Evolutionary conservation across 2,113 vertebrate species (phyloP), one percentile per base, ranked within the genome.

Genomic region (Pedionomus torquatus): DNA sequence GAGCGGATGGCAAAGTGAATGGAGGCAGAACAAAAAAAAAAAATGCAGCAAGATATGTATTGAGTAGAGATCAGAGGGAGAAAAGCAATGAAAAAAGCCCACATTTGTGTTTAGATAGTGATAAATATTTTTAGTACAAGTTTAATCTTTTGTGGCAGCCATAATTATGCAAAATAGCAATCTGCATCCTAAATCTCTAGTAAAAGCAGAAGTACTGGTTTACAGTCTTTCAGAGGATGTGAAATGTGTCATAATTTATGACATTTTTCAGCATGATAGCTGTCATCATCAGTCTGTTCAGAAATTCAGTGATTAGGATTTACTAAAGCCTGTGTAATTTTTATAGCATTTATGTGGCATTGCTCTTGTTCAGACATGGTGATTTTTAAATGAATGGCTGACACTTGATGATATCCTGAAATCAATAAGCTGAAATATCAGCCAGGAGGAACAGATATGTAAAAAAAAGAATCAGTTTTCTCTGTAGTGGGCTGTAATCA

Each of bases 201-300:
- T 68, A 91, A 87, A 94, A 95, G 81, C 69, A 94, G 81, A 75
- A 92, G 64, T 65, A 74, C 25, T 77, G 60, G 75, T 88, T 94
- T 93, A 66, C 55, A 92, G 43, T 39, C 75, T 81, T 78, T 43
- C 74, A 82, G 52, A 41, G 52, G 93, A 79, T 31, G 78, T 26
- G 71, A 35, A 82, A 33, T 0, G 5, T 79, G 76, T 93, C 77
- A 84, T 65, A 71, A 94, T 91, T 87, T 55, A 82, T 90, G 89
- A 91, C 95, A 95, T 89, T 93, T 95, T 93, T 75, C 89, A 89
- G 48, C 65, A 71, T 65, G 91, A 93, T 91, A 91, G 52, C 83
- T 96, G 83, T 91, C 95, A 95, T 87, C 89, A 89, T 84, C 93
- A 93, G 89, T 72, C 91, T 94, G 91, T 55, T 84, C 83, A 95